phyloP scores from a whole-genome alignment of 2,888 invertebrate genomes.

The Erynnis tages region DNA sequence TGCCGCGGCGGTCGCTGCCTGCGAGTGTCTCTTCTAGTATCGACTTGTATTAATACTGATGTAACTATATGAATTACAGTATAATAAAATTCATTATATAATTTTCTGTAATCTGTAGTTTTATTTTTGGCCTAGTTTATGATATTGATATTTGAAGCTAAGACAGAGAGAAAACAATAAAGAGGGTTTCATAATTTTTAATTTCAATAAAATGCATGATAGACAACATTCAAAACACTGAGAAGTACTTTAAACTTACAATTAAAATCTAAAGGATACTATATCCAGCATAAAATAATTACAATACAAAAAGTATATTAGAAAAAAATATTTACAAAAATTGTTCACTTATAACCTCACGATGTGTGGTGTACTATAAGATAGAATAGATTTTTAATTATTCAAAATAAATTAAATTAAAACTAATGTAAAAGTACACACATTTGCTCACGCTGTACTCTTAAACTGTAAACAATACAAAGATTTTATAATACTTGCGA shows the following conservation, averaged over 20 bases:
- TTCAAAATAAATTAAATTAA: background rate
- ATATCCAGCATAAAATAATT: too few relatives aligned
- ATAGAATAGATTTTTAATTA: too few relatives aligned
- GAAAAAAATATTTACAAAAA: too few relatives aligned
- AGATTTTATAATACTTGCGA: too few relatives aligned
- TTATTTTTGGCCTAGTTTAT: conserved; percentile 36
- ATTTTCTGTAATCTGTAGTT: conserved; percentile 52
- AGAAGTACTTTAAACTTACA: conserved; percentile 1
- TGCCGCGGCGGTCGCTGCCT: conserved; percentile 16
- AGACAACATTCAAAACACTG: background rate
- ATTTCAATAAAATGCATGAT: conserved; percentile 5
- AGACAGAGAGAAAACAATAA: background rate
- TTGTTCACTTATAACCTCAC: too few relatives aligned
- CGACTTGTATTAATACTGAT: conserved; percentile 48
- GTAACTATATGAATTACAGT: conserved; percentile 40
- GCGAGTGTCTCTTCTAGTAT: conserved; percentile 41
- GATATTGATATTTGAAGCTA: background rate
- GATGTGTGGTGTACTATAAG: too few relatives aligned
- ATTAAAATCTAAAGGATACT: too few relatives aligned
- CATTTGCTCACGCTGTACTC: background rate
- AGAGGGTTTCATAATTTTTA: background rate
- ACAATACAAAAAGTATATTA: too few relatives aligned
- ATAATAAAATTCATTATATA: conserved; percentile 55
- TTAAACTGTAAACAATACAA: too few relatives aligned
- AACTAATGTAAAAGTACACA: too few relatives aligned